These are phyloP conservation scores for Microcebus murinus DNA, from an alignment of 2,113 vertebrate species.

Conservation along the genomic window DNA sequence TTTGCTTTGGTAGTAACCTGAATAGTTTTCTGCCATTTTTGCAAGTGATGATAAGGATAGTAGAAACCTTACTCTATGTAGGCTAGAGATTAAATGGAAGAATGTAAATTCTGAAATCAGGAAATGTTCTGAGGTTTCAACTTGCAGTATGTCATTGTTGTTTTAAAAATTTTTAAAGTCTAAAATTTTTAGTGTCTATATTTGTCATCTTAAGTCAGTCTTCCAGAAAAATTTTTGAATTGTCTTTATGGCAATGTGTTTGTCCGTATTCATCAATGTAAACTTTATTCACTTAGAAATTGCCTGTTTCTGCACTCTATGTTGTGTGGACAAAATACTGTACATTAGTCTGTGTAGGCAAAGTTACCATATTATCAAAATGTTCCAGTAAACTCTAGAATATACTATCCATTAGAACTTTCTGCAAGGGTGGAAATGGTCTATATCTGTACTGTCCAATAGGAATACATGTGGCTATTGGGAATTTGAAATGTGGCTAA, in stretches of 20 bases:
- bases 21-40: background rate
- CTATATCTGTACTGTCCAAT: rapidly evolving
- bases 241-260: background rate
- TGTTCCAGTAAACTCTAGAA: background rate
- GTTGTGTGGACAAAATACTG: background rate
- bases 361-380: background rate
- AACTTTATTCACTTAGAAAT: background rate
- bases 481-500: background rate
- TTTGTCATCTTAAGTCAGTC: background rate
- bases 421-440: background rate
- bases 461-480: no score
- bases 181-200: background rate
- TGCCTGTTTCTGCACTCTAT: background rate
- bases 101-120: background rate
- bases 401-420: background rate
- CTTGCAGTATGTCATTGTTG: background rate
- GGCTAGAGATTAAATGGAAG: background rate
- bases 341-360: background rate
- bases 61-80: background rate
- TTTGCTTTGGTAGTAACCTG: background rate
- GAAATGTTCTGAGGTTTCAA: background rate
- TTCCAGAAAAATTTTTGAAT: background rate
- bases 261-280: background rate
- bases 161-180: background rate
- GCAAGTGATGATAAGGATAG: background rate